phyloP scores from a whole-genome alignment of 2,113 vertebrate species.

The Tragelaphus scriptus region DNA sequence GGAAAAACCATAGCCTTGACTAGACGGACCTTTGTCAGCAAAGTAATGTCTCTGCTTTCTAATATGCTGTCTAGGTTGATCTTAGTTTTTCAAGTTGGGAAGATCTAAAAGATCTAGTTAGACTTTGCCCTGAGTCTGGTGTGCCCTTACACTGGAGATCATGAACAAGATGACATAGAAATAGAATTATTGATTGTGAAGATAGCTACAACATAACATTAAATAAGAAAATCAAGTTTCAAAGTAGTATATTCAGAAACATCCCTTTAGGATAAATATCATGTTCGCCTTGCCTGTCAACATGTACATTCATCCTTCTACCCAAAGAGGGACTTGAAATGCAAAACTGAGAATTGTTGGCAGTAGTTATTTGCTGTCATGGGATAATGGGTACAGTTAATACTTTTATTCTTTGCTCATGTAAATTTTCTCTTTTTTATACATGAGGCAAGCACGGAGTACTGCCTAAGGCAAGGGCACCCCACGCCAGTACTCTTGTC shows the following conservation, averaged over 20 bases:
- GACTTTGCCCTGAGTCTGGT: fast-evolving
- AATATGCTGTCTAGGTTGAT: neutral
- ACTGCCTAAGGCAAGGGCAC: neutral
- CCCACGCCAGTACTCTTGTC: too few species aligned
- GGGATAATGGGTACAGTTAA: neutral
- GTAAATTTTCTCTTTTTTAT: neutral
- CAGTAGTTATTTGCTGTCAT: neutral
- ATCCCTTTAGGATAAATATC: neutral
- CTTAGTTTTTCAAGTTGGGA: neutral
- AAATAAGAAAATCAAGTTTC: neutral
- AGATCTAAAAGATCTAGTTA: neutral
- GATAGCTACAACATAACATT: too few species aligned
- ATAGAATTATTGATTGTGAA: neutral
- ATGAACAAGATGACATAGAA: neutral
- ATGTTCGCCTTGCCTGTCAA: neutral
- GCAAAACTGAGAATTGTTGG: neutral
- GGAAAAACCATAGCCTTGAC: neutral
- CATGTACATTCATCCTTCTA: neutral
- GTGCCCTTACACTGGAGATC: too few species aligned
- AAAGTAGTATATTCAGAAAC: neutral
- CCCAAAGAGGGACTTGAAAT: neutral
- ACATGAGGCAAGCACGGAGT: neutral
- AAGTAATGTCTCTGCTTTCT: neutral
- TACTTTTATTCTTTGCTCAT: neutral
- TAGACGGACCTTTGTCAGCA: fast-evolving